phyloP scores from a whole-genome alignment of 1,140 invertebrate genomes.

The Meloidogyne chitwoodi region DNA sequence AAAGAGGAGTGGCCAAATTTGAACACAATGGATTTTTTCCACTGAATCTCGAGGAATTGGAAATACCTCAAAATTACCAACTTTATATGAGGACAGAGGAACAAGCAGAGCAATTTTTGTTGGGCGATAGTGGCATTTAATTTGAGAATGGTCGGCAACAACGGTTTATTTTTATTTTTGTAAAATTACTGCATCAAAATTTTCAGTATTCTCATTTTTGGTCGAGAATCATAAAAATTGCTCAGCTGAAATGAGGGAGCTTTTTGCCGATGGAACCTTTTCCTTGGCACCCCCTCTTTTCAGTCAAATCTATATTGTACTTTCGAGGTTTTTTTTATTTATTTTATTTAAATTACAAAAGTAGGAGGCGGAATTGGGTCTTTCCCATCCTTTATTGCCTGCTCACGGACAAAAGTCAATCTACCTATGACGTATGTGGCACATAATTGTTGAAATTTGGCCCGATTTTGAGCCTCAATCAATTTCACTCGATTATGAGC shows the following conservation, averaged over 20 bases:
- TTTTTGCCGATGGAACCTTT: neutral
- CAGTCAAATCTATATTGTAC: neutral
- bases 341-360: neutral
- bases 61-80: too few relatives aligned
- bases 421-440: neutral
- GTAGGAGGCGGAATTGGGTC: too few relatives aligned
- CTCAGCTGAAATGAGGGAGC: neutral
- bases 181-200: too few relatives aligned
- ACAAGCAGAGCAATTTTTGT: neutral
- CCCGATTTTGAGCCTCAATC: neutral
- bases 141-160: too few relatives aligned
- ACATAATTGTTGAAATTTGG: neutral
- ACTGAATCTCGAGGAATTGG: too few relatives aligned
- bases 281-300: neutral
- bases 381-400: too few relatives aligned
- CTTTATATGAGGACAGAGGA: neutral
- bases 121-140: too few relatives aligned
- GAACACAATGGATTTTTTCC: too few relatives aligned
- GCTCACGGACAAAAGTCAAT: neutral
- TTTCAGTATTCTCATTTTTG: too few relatives aligned
- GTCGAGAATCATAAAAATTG: neutral
- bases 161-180: too few relatives aligned
- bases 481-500: neutral
- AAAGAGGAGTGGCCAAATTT: too few relatives aligned
- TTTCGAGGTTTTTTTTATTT: conserved; percentile 1